Percentiles rank a stretch among this genome's conserved stretches.
Conservation (phyloP, 2,797 vertebrate genomes). For the Adrianichthys oophorus region DNA sequence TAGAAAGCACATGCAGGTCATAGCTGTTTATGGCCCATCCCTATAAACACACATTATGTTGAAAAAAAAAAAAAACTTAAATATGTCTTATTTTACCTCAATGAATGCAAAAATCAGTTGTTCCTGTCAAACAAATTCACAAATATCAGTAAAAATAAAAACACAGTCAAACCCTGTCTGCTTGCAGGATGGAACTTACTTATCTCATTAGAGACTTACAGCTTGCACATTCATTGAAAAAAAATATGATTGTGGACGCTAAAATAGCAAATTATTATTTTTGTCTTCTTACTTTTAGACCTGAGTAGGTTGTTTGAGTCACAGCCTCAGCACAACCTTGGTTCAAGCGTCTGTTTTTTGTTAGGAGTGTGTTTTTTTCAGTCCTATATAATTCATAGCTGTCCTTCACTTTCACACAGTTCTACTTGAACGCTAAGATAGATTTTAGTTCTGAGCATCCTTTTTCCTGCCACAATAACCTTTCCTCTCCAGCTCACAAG, state of each 20-base stretch:
- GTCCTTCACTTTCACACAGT: constrained; percentile 77
- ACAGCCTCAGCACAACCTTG: constrained; percentile 50
- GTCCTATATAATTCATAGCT: constrained; percentile 77
- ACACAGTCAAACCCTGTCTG: constrained; percentile 31
- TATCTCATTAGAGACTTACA: constrained; percentile 12
- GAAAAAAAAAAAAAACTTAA: constrained; percentile 4
- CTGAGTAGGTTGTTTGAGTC: constrained; percentile 49
- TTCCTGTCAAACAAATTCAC: constrained; percentile 34
- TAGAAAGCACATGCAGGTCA: constrained; percentile 43
- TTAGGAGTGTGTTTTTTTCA: constrained; percentile 61
- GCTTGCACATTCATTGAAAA: constrained; percentile 18
- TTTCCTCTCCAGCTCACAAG: constrained; percentile 13
- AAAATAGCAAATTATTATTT: constrained; percentile 47
- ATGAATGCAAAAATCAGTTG: constrained; percentile 32
- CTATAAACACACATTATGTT: no score
- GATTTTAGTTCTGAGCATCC: constrained; percentile 50
- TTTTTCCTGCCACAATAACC: constrained; percentile 39
- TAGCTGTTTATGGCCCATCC: no score
- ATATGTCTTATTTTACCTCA: constrained; percentile 45
- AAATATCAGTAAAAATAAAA: constrained; percentile 17
- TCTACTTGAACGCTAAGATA: constrained; percentile 72
- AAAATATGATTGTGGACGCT: constrained; percentile 18
- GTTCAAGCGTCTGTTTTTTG: constrained; percentile 69
- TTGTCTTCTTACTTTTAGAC: constrained; percentile 45
- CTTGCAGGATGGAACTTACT: background rate